Base-by-base conservation (phyloP, 2,797 vertebrate species). In the Cossypha dichroa region DNA sequence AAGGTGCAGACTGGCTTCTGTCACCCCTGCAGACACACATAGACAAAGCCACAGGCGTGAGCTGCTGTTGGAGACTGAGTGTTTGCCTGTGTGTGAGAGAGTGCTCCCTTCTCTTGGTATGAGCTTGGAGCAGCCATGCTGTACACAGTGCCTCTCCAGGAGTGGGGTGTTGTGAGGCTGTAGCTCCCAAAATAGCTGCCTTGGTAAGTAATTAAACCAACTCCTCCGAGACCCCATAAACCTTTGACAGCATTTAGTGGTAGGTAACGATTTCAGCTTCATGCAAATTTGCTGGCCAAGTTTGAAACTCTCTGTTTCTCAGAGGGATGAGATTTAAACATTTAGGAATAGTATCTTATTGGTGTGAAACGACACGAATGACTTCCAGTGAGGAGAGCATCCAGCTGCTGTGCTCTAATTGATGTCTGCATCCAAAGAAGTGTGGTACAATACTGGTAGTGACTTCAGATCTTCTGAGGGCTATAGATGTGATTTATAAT, bases 401-500 rank as follows among this genome's bases (percentile, higher is more conserved):
- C 79, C 91, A 88, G 87, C 89, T 91, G 91, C 93, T 84, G 48
- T 5, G 38, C 62, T 88, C 79, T 89, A 80, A 96, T 89, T 96
- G 93, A 94, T 92, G 82, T 84, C 79, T 70, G 49, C 72, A 80
- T 88, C 75, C 0, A 1, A 91, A 93, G 89, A 68, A 91, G 69
- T 9, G 15, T 73, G 87, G 46, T 75, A 94, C 91, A 88, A 64
- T 93, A 8, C 79, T 78, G 48, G 33, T 48, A 66, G 87, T 84
- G 93, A 94, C 85, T 95, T 97, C 22, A 94, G 95, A 93, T 94
- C 93, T 94, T 96, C 82, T 94, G 91, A 76, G 85, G 69, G 33
- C 94, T 91, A 78, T 85, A 88, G 93, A 78, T 91, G 74, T 21
- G 91, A 95, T 96, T 94, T 96, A 81, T 96, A 94, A 96, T 94